These are phyloP conservation scores for Ophioninae sp. DNA, from an alignment of 2,888 invertebrate genomes.

Conservation along the genomic window DNA sequence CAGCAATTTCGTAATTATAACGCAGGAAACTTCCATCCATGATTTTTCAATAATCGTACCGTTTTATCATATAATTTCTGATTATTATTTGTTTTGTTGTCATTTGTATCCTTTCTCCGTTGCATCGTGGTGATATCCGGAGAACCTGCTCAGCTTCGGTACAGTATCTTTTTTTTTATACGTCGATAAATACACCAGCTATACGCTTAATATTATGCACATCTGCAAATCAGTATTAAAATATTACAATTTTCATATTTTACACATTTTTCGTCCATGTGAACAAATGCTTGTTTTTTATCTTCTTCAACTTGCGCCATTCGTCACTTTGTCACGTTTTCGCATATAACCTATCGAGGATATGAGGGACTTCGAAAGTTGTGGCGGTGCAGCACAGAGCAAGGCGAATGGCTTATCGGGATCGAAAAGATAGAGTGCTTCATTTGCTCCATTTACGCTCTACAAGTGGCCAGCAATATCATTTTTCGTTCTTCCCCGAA, in stretches of 20 bases:
- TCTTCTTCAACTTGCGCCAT: slow-evolving; percentile 24
- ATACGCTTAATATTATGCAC: slow-evolving; percentile 79
- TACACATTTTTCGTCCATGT: slow-evolving; percentile 72
- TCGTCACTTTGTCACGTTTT: slow-evolving; percentile 14
- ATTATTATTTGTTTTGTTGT: slow-evolving; percentile 52
- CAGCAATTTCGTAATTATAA: slow-evolving; percentile 82
- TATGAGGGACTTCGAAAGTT: slow-evolving; percentile 33
- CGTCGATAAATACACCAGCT: slow-evolving; percentile 73
- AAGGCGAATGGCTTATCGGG: slow-evolving; percentile 17
- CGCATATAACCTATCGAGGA: slow-evolving; percentile 41
- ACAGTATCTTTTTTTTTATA: slow-evolving; percentile 72
- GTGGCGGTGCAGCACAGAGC: slow-evolving; percentile 37
- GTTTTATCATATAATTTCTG: slow-evolving; percentile 56
- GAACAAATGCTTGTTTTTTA: slow-evolving; percentile 46
- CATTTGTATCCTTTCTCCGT: slow-evolving; percentile 52
- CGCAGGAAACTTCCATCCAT: slow-evolving; percentile 82
- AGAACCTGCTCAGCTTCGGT: slow-evolving; percentile 73
- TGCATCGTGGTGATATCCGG: slow-evolving; percentile 65
- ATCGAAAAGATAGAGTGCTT: slow-evolving; percentile 53
- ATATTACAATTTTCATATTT: slow-evolving; percentile 81
- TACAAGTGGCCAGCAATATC: slow-evolving; percentile 41
- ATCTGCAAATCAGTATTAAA: slow-evolving; percentile 82
- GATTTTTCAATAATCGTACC: slow-evolving; percentile 71
- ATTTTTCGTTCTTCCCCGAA: slow-evolving; percentile 9
- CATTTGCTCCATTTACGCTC: background rate